Conservation (phyloP, 2,113 vertebrate genomes). For the Apeltes quadracus region DNA sequence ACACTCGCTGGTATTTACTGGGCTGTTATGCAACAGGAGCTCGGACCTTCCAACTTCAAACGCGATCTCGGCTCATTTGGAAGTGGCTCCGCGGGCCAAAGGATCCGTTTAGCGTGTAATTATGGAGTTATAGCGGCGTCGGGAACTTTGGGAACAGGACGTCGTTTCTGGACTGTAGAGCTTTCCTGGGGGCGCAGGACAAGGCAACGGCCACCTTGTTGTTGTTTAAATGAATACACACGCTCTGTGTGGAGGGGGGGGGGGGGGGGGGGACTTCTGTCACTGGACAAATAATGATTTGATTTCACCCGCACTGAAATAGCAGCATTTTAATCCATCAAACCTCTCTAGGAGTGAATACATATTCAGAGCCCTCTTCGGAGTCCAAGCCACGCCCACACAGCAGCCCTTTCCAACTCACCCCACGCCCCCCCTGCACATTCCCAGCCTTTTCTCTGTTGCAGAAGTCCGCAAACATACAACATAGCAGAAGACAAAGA, state of each 20-base stretch:
- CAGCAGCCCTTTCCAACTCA: constrained; percentile 37
- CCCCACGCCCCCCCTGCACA: constrained; percentile 18
- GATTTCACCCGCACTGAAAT: constrained; percentile 29
- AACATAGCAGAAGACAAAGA: constrained; percentile 1
- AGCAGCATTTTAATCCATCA: constrained; percentile 23
- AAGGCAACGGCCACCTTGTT: not conserved
- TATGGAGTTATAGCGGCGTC: constrained; percentile 32
- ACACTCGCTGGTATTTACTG: constrained; percentile 13
- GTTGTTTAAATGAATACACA: constrained; percentile 22
- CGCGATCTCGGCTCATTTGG: constrained; percentile 15
- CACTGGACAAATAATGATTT: constrained; percentile 31
- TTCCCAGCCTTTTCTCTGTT: constrained; percentile 53
- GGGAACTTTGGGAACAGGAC: constrained; percentile 32
- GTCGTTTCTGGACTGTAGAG: constrained; percentile 42
- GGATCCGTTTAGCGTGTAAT: constrained; percentile 28
- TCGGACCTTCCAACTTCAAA: constrained; percentile 28
- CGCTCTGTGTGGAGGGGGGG: constrained; percentile 23
- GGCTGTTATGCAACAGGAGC: constrained; percentile 29
- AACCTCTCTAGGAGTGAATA: constrained; percentile 21
- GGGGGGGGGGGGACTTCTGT: constrained; percentile 31
- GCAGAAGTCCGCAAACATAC: constrained; percentile 54
- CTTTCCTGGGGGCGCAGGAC: constrained; percentile 29
- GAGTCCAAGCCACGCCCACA: constrained; percentile 1
- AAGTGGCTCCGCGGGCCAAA: constrained; percentile 7
- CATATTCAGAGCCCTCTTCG: constrained; percentile 33